Evolutionary conservation across 37 sponge, comb jelly and placozoan species (phyloP), one percentile per base, ranked within the genome.

Genomic region (Eunapius fragilis): DNA sequence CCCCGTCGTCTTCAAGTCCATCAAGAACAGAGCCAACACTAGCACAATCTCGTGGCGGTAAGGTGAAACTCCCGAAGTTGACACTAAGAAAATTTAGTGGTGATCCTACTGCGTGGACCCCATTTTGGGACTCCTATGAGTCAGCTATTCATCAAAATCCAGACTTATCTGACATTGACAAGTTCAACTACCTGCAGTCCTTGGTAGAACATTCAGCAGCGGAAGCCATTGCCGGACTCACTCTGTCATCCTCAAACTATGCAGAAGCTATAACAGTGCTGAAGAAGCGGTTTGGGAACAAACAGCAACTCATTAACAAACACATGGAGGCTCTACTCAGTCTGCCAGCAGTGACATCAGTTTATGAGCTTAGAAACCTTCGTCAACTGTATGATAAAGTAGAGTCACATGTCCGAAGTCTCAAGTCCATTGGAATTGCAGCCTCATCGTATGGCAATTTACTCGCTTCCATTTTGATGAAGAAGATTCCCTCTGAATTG

Each of bases 251-350:
- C 11, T 72, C 83, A 2, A 84, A 84, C 67, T 84, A 84, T 28
- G 76, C 28, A 11, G 76, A 74, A 30, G 84, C 84, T 12, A n/a
- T 73, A n/a, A 31, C 30, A 6, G 37, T 32, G 2, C 11, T 84
- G 75, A 50, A 74, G 67, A 47, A 45, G 31, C 26, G 84, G 14
- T 84, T 84, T 31, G 84, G 84, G 36, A 84, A 84, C 24, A 75
- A 73, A 34, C 76, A 84, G 76, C 23, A 45, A 76, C 38, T 84
- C 33, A 36, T 75, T 25, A 38, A 37, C 33, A 50, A 67, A 28
- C 84, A 84, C 67, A 84, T 84, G 84, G 76, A 84, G 3, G 11
- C 47, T n/a, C 76, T 84, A 9, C 67, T 75, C 12, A 37, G 45
- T 73, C 84, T 84, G 0, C 36, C 25, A 41, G 19, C 76, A 2